Evolutionary conservation across 2,888 invertebrate genomes (phyloP), one percentile per base, ranked within the genome.

Genomic region (Pharmacophagus antenor): DNA sequence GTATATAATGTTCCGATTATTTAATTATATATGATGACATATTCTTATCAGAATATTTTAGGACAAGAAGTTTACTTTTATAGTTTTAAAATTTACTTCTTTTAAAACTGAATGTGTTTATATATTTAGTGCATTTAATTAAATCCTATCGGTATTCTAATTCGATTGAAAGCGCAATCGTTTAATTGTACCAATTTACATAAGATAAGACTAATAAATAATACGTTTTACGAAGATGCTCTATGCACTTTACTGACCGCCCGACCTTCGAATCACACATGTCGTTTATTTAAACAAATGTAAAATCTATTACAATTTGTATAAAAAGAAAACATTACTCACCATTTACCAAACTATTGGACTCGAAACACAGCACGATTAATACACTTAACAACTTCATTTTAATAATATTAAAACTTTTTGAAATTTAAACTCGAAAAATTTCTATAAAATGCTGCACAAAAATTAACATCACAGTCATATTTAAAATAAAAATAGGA

Each of bases 381-480:
- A 73, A 63, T 71, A 79, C 69, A 6, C 70, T 56, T 46, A 63
- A 53, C 49, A 66, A 63, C 66, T 72, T 81, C 82, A 83, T 80
- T 67, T 69, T 74, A 18, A 58, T 48, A 48, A 18, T 23, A n/a
- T n/a, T n/a, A 42, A 56, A 47, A 49, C 50, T 60, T 57, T 56
- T 59, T 52, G 20, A 44, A 59, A 66, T 47, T 49, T 42, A 58
- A 55, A 56, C 31, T 47, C 52, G 52, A 60, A 47, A 18, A 47
- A 50, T 22, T 10, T 25, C 56, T 23, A 52, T 37, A 44, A 15
- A 22, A 25, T 18, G 21, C 21, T 20, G 20, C 25, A 51, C 44
- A 23, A 41, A 10, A 56, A 49, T 49, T 46, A 27, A 25, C 47
- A 41, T 47, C 52, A 56, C 55, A 52, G 56, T 47, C 61, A 61